Evolutionary conservation across 2,797 vertebrate genomes (phyloP), one percentile per base, ranked within the genome.

Genomic region (Phrynocephalus forsythii): DNA sequence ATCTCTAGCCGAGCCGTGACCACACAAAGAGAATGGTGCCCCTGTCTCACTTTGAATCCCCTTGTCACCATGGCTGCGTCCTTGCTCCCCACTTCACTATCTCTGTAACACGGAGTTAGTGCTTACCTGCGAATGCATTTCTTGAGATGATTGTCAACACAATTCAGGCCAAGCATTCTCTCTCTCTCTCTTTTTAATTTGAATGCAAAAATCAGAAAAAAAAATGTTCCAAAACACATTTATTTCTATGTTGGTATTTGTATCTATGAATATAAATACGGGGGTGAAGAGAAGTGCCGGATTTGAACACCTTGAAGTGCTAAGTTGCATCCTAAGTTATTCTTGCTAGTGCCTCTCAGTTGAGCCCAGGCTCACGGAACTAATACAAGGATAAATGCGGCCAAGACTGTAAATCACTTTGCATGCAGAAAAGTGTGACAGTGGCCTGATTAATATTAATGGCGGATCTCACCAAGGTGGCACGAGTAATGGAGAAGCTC

Each of bases 401-500:
- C 0, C 11, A 26, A 44, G 60, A 56, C 11, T 52, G 78, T 56
- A 81, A 76, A 88, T 71, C 78, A 7, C 83, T 85, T 56, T 44
- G 71, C 79, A 56, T 69, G 63, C 71, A 76, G 71, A n/a, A 60
- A 82, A 60, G n/a, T 38, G 87, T 76, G 87, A 68, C 83, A 85
- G 83, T 2, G 15, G 18, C 71, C 79, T 69, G 83, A 88, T 88
- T 60, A 85, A 85, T 85, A 82, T 88, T 88, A 88, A 85, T 85
- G 79, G 79, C 60, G 9, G 16, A 85, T 67, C 30, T 20, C 68
- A 85, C 71, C 71, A 85, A 88, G 87, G 87, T 82, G 87, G 87
- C 87, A 81, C 71, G 85, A 88, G 87, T 82, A 81, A 85, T 48
- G 18, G 87, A 88, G 83, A 88, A 85, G 83, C 83, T 85, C 71